phyloP scores from a whole-genome alignment of 2,888 invertebrate species.

The Uropetala carovei region DNA sequence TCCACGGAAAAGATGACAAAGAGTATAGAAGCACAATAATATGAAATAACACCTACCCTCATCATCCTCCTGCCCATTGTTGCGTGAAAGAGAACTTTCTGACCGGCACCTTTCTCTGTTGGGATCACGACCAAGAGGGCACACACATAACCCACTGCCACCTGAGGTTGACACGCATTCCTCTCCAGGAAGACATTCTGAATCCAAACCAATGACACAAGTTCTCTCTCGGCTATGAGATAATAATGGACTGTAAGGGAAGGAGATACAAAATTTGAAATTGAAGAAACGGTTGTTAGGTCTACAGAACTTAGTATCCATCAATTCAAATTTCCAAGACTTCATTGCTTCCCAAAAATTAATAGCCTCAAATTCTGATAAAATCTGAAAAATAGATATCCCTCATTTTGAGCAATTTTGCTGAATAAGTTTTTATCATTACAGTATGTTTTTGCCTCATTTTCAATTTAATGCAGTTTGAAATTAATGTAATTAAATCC shows the following conservation, averaged over 20 bases:
- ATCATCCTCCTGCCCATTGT: not conserved
- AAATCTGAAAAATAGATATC: too few species aligned
- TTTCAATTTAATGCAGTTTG: too few species aligned
- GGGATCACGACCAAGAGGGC: not conserved
- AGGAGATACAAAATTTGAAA: not conserved
- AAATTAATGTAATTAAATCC: too few species aligned
- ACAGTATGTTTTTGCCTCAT: too few species aligned
- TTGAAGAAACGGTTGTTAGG: too few species aligned
- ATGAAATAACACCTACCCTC: not conserved
- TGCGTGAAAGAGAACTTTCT: not conserved
- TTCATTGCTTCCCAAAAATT: too few species aligned
- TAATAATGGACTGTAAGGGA: not conserved
- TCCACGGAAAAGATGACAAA: too few species aligned
- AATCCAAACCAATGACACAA: slow-evolving; percentile 3
- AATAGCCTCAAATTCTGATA: too few species aligned
- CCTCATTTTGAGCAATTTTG: too few species aligned
- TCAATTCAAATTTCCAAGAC: too few species aligned
- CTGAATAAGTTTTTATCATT: too few species aligned
- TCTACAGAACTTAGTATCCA: too few species aligned
- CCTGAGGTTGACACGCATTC: not conserved
- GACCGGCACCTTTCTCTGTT: not conserved
- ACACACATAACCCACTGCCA: not conserved
- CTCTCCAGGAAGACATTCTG: slow-evolving; percentile 14
- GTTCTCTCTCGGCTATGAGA: not conserved
- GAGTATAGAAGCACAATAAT: not conserved